Base-by-base conservation (phyloP, 2,113 vertebrate genomes). In the Xiphophorus maculatus region DNA sequence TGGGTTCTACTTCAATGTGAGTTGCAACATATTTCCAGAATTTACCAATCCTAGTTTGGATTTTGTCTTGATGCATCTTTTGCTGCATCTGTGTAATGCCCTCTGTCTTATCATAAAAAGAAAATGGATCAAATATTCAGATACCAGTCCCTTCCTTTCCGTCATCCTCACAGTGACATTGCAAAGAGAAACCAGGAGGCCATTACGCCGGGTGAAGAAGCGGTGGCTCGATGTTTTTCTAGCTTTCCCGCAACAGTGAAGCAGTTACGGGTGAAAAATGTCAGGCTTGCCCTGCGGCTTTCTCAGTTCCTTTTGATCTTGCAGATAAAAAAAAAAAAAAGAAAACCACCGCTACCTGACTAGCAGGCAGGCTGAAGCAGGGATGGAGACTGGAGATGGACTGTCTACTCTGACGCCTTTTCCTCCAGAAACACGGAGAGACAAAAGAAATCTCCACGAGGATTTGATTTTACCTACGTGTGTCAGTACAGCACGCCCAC, bases 401-500 rank as follows among this genome's bases (percentile, higher is more conserved):
- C 51, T 19, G 81, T 30, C 76, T 63, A 60, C 37, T 17, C 80
- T 88, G 85, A 89, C 81, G 72, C 14, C 14, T 60, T 73, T 80
- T 63, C 76, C 60, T 78, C 66, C 76, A 33, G 54, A 73, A 77
- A 73, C 82, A 73, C 12, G 0, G 17, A n/a, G 73, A 77, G 63
- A 76, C 35, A 80, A 54, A 69, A 69, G 84, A 83, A 89, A 87
- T 76, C 81, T 81, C 69, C 3, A 58, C 71, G 22, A 58, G 35
- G 65, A 71, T 70, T 78, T 85, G 87, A 90, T 71, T 90, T 61
- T 79, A 77, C 76, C 63, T 66, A 66, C 27, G 58, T 82, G 66
- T 86, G 88, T 87, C 84, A 87, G 79, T 5, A 29, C 62, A 60
- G 88, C 81, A 77, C 81, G 71, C 70, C 71, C 71, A 70, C 54